Conservation (phyloP, 2,113 vertebrate species). For the Gobio gobio region DNA sequence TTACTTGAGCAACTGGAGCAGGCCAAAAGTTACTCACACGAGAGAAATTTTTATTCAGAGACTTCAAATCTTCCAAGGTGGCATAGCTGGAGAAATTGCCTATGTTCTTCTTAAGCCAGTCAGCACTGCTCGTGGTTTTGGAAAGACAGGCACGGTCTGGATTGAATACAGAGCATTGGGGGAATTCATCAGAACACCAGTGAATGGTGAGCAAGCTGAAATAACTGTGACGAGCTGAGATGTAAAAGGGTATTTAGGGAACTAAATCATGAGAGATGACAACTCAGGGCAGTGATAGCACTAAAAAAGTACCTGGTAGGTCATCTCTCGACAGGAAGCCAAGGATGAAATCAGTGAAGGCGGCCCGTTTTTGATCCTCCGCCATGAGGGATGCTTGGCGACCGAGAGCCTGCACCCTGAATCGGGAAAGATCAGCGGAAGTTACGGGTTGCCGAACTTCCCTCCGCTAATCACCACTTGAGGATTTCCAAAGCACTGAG, state of each 20-base stretch:
- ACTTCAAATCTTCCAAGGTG: background rate
- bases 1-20: background rate
- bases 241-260: background rate
- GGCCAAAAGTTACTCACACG: background rate
- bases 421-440: slow-evolving; percentile 10
- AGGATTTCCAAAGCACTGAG: slow-evolving; percentile 54
- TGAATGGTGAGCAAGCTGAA: background rate
- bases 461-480: background rate
- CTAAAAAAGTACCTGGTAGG: slow-evolving; percentile 54
- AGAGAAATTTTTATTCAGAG: slow-evolving; percentile 7
- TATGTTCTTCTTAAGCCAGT: slow-evolving; percentile 49
- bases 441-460: background rate
- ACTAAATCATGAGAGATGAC: background rate
- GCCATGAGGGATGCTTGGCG: slow-evolving; percentile 54
- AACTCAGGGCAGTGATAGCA: background rate
- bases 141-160: slow-evolving; percentile 64
- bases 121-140: background rate
- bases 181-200: too few relatives aligned
- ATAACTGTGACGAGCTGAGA: background rate
- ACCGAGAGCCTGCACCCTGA: slow-evolving; percentile 58
- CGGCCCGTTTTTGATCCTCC: slow-evolving; percentile 11
- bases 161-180: background rate
- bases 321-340: slow-evolving; percentile 63
- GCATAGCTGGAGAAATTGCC: background rate
- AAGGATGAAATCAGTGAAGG: slow-evolving; percentile 53